Base-by-base conservation (phyloP, 1,140 invertebrate genomes). In the Lordiphosa stackelbergi region DNA sequence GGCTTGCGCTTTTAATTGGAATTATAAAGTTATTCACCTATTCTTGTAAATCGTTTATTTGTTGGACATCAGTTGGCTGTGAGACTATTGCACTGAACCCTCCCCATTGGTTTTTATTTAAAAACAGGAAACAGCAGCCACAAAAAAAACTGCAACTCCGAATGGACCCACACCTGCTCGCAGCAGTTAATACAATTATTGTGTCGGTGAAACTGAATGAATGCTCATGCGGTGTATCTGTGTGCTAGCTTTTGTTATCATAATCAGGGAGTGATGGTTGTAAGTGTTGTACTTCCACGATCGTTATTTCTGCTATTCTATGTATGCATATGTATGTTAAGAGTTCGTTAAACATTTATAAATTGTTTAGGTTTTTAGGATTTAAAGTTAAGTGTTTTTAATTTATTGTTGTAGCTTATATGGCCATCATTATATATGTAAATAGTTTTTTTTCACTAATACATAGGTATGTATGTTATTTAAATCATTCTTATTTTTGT, bases 371-470 rank as follows among this genome's bases (percentile, higher is more conserved):
- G 58, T 81, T 48, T 69, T 59, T 75, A 68, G 56, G 71, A 81
- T 81, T 79, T 79, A 70, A 75, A 81, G 66, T 65, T 81, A 66
- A 49, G 61, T 66, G 24, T 53, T 59, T 69, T 66, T 69, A 73
- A 71, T 79, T 79, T 79, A 81, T 79, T 79, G 66, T 79, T 81
- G 78, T 74, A 81, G 75, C 70, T 81, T 81, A 79, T 79, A 79
- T 79, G 74, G 75, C 74, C 74, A 60, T 81, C 75, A 79, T 79
- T 73, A 70, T 70, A 61, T 78, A 79, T 79, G 78, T 79, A 79
- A 74, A 74, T 75, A 73, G 72, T 79, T 73, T 74, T 58, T 58
- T 69, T 79, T 79, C 53, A 73, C 75, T 79, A 79, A 79, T 79
- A 66, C 64, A 66, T 66, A 79, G 63, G 60, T 78, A 69, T 79